Conservation (phyloP, 2,888 invertebrate genomes). For the Mesorhabditis belari region DNA sequence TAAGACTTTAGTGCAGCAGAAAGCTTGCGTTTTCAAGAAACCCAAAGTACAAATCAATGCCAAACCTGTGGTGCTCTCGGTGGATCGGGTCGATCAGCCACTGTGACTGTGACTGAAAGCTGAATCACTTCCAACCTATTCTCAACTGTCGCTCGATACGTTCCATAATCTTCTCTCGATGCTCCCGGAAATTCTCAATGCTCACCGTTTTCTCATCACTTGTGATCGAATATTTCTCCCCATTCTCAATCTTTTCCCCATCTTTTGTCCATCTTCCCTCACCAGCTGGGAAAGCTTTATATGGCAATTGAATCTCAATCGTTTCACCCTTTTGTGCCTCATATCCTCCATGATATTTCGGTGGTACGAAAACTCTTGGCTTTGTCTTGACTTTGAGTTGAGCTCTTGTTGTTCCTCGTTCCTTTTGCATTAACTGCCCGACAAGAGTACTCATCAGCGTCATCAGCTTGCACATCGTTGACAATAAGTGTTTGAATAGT, state of each 20-base stretch:
- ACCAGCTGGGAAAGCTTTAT: conserved; percentile 92
- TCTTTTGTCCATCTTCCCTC: conserved; percentile 87
- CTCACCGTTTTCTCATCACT: conserved; percentile 42
- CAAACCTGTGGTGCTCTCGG: conserved; percentile 70
- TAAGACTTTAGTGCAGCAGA: no score
- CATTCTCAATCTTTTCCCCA: conserved; percentile 74
- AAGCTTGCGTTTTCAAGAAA: not conserved
- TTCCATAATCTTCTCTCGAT: conserved; percentile 85
- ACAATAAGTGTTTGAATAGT: conserved; percentile 69
- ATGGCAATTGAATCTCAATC: conserved; percentile 90
- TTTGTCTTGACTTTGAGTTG: conserved; percentile 92
- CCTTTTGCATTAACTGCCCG: conserved; percentile 91
- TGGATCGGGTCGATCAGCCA: conserved; percentile 93
- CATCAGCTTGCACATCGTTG: conserved; percentile 89
- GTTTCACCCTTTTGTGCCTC: conserved; percentile 98
- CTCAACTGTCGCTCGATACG: conserved; percentile 62
- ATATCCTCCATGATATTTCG: conserved; percentile 88
- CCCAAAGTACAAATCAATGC: no score
- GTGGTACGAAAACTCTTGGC: conserved; percentile 93
- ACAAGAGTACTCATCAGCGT: conserved; percentile 95
- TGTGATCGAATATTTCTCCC: conserved; percentile 43
- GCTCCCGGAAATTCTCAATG: no score
- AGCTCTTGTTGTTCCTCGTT: conserved; percentile 85
- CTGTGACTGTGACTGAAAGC: conserved; percentile 90
- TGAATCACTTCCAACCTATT: conserved; percentile 71